Conservation (phyloP, 1,140 invertebrate species). For the Dreissena polymorpha region DNA sequence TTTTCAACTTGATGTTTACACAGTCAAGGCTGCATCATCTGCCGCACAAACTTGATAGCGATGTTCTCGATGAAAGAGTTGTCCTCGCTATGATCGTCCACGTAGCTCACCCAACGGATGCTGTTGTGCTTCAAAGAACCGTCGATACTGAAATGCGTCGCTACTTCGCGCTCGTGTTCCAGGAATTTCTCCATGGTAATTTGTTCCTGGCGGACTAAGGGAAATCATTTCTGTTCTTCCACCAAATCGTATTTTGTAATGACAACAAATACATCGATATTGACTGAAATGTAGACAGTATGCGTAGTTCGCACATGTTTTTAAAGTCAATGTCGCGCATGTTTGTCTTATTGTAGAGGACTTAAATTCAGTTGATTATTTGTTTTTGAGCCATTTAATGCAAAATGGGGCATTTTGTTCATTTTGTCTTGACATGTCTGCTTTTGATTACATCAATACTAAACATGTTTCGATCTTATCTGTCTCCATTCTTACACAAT, state of each 20-base stretch:
- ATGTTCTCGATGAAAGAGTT: slow-evolving; percentile 20
- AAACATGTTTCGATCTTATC: too few species aligned
- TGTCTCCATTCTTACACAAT: too few species aligned
- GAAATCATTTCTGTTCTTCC: not conserved
- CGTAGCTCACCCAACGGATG: slow-evolving; percentile 27
- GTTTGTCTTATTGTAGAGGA: too few species aligned
- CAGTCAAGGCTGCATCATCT: slow-evolving; percentile 20
- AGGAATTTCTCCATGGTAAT: slow-evolving; percentile 11
- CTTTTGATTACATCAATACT: too few species aligned
- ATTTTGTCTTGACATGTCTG: too few species aligned
- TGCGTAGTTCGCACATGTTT: not conserved
- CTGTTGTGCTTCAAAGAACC: slow-evolving; percentile 12
- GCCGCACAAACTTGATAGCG: slow-evolving; percentile 12
- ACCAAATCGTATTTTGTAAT: slow-evolving; percentile 34
- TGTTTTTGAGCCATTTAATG: too few species aligned
- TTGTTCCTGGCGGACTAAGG: not conserved
- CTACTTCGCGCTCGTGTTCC: not conserved
- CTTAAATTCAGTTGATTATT: too few species aligned
- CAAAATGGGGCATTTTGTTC: too few species aligned
- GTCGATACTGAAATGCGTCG: slow-evolving; percentile 12
- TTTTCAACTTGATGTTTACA: not conserved
- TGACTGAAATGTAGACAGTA: not conserved
- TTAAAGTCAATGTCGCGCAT: too few species aligned
- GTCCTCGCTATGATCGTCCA: not conserved
- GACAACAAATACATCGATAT: slow-evolving; percentile 14